Evolutionary conservation across 2,797 vertebrate genomes (phyloP).

Genomic region (Tauraco hartlaubi): DNA sequence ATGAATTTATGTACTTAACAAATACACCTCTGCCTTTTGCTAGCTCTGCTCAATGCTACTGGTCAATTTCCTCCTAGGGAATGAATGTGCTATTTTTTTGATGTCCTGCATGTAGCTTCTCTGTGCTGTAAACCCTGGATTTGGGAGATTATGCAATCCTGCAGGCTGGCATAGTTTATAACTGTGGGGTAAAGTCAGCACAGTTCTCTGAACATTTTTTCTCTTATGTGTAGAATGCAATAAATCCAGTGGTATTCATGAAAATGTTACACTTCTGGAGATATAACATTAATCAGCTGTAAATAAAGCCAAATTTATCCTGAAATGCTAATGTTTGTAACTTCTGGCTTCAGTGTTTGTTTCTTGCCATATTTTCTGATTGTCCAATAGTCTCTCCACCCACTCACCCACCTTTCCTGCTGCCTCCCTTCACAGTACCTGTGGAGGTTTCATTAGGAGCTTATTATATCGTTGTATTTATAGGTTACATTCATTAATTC

Average conservation of each 20-base stretch:
- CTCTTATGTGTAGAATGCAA: not conserved
- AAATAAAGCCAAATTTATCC: conserved; percentile 34
- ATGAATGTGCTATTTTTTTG: not conserved
- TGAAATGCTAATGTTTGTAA: not conserved
- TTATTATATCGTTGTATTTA: not conserved
- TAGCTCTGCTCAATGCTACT: not conserved
- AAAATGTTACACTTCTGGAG: not conserved
- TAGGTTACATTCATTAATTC: not conserved
- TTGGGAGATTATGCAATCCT: not conserved
- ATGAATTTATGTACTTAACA: not conserved
- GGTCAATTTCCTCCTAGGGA: conserved; percentile 7
- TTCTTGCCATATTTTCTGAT: not conserved
- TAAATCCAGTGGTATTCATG: not conserved
- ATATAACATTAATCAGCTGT: not conserved
- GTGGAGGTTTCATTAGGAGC: not conserved
- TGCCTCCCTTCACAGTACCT: not conserved
- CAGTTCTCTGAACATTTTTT: conserved; percentile 27
- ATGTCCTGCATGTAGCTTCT: not conserved
- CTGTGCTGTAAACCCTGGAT: conserved; percentile 26
- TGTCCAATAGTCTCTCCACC: not conserved
- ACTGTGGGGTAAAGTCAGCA: not conserved
- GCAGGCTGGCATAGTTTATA: not conserved
- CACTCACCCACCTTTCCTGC: not conserved
- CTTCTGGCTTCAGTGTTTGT: not conserved
- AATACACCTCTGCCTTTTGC: not conserved